These are phyloP conservation scores for Drosophila lacertosa DNA, from an alignment of 1,140 invertebrate species.

Conservation along the genomic window DNA sequence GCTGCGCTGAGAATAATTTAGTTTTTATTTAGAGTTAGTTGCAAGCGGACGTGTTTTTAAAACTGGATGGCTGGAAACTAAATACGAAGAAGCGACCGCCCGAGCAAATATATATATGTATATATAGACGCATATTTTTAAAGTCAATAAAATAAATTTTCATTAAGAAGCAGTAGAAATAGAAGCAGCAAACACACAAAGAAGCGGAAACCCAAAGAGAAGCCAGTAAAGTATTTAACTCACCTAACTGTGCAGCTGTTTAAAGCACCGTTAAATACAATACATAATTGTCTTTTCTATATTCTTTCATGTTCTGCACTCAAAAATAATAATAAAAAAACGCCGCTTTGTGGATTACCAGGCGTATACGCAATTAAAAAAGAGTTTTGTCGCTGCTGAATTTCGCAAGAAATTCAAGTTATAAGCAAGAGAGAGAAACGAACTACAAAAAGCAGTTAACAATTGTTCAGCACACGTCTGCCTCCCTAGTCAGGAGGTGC, in stretches of 20 bases:
- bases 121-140: conserved; percentile 69
- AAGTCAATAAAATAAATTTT: conserved; percentile 74
- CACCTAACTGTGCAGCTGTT: conserved; percentile 7
- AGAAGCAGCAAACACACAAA: conserved; percentile 34
- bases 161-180: conserved; percentile 71
- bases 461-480: conserved; percentile 67
- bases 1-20: conserved; percentile 64
- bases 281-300: conserved; percentile 30
- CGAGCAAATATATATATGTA: conserved; percentile 73
- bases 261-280: conserved; percentile 10
- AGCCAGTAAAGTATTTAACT: conserved; percentile 40
- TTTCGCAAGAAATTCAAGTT: conserved; percentile 56
- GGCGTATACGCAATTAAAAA: conserved; percentile 72
- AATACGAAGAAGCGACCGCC: conserved; percentile 63
- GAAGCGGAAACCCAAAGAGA: conserved; percentile 26
- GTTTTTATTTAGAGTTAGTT: conserved; percentile 83
- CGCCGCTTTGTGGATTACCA: conserved; percentile 83
- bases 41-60: conserved; percentile 79
- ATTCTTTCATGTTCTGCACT: conserved; percentile 44
- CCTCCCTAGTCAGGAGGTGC: conserved; percentile 64
- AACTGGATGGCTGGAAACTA: conserved; percentile 84
- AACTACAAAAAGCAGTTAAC: conserved; percentile 31
- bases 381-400: conserved; percentile 37
- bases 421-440: conserved; percentile 28
- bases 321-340: too few relatives aligned